These are phyloP conservation scores for Petrocephalus microphthalmus DNA, from an alignment of 2,113 vertebrate species.

Conservation along the genomic window DNA sequence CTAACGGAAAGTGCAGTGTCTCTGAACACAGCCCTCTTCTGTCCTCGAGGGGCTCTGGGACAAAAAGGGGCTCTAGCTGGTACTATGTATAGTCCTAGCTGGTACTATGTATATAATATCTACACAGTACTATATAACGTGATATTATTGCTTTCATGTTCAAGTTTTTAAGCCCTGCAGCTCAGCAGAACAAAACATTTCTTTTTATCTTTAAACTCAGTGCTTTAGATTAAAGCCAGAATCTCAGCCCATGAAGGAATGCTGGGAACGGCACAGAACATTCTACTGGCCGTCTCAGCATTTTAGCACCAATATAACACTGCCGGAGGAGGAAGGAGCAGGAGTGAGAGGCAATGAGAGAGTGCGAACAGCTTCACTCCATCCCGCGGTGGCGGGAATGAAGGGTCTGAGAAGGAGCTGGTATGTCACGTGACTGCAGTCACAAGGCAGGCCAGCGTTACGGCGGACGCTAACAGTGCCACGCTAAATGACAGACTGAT, in stretches of 20 bases:
- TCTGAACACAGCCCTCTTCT: background rate
- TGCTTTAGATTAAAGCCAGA: background rate
- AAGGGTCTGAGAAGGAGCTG: background rate
- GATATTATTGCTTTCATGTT: background rate
- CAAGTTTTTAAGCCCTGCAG: background rate
- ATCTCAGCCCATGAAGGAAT: no score
- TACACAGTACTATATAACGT: background rate
- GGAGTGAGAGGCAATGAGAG: background rate
- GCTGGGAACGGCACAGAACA: background rate
- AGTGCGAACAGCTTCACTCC: background rate
- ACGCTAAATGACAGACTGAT: background rate
- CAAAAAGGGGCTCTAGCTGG: background rate
- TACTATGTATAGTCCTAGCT: background rate
- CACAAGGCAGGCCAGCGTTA: background rate
- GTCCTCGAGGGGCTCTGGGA: background rate
- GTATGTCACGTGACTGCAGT: background rate
- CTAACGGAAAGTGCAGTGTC: background rate
- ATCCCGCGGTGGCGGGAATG: background rate
- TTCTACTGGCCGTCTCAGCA: background rate
- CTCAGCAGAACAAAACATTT: background rate
- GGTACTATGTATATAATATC: background rate
- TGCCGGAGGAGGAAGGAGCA: background rate
- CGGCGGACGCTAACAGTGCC: background rate
- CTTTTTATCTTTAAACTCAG: background rate
- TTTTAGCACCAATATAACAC: conserved; percentile 4